A percentile compares a stretch with the other conserved stretches of the same genome.
Conservation (phyloP, 1,140 invertebrate species). For the Holcopasites calliopsidis region DNA sequence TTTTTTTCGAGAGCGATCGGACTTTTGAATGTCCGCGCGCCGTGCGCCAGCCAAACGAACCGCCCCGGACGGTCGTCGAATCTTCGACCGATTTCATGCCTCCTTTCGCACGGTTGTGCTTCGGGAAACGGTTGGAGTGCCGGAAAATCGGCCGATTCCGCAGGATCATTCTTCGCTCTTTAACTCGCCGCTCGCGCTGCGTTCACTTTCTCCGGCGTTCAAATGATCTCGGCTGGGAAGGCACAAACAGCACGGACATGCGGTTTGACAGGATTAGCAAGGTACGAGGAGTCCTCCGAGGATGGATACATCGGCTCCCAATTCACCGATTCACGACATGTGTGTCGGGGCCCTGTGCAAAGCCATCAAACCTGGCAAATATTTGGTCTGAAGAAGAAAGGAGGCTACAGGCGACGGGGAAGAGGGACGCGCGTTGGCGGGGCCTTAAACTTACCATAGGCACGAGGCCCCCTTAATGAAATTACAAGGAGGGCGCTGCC, state of each 20-base stretch:
- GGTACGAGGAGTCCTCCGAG: constrained; percentile 24
- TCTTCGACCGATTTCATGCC: constrained; percentile 15
- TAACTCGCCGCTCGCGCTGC: not conserved
- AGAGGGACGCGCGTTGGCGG: constrained; percentile 47
- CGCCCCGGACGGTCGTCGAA: not conserved
- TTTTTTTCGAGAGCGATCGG: not conserved
- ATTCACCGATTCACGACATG: constrained; percentile 47
- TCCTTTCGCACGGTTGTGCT: constrained; percentile 4
- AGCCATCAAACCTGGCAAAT: constrained; percentile 69
- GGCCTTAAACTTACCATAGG: constrained; percentile 59
- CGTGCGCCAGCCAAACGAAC: constrained; percentile 1
- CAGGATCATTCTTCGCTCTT: not conserved
- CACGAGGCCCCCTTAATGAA: constrained; percentile 75
- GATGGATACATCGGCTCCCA: constrained; percentile 44
- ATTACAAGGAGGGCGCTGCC: constrained; percentile 72
- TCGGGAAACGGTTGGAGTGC: not conserved
- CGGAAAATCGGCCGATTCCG: not conserved
- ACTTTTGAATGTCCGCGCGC: not conserved
- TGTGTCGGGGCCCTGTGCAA: constrained; percentile 50
- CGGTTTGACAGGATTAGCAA: constrained; percentile 29
- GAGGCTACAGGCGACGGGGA: constrained; percentile 15
- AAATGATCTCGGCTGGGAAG: not conserved
- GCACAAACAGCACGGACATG: not conserved
- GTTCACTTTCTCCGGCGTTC: not conserved
- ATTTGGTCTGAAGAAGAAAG: constrained; percentile 57